A percentile compares a stretch with the other conserved stretches of the same genome.
These are phyloP conservation scores for Pterostichus madidus DNA, from an alignment of 2,888 invertebrate genomes.

Conservation along the genomic window DNA sequence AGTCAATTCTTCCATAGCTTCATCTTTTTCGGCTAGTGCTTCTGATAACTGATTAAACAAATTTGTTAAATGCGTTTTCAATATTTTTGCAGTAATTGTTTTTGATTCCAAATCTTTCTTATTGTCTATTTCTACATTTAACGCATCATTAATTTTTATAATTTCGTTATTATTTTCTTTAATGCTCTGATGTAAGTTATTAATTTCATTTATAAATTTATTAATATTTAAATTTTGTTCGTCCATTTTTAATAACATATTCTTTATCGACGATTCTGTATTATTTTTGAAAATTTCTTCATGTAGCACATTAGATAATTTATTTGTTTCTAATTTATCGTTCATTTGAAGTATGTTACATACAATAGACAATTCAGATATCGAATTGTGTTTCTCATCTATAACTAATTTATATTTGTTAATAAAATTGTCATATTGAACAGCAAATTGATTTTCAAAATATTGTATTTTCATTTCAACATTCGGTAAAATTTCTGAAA, in stretches of 20 bases:
- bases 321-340: background rate
- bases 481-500: background rate
- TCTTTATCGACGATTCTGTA: background rate
- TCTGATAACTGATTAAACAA: background rate
- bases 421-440: background rate
- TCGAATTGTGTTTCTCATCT: background rate
- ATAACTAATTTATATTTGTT: conserved; percentile 1
- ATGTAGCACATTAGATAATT: background rate
- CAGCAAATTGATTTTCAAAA: background rate
- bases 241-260: background rate
- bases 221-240: background rate
- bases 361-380: background rate
- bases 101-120: background rate
- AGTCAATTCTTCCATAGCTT: background rate
- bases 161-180: background rate
- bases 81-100: background rate
- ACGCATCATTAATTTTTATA: background rate
- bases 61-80: background rate
- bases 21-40: background rate
- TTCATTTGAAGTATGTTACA: background rate
- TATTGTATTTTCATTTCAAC: conserved; percentile 6
- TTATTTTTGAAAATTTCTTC: background rate
- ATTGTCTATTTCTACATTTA: background rate
- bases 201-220: background rate
- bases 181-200: background rate